Base-by-base conservation (phyloP, 2,888 invertebrate genomes). In the Meganola albula region DNA sequence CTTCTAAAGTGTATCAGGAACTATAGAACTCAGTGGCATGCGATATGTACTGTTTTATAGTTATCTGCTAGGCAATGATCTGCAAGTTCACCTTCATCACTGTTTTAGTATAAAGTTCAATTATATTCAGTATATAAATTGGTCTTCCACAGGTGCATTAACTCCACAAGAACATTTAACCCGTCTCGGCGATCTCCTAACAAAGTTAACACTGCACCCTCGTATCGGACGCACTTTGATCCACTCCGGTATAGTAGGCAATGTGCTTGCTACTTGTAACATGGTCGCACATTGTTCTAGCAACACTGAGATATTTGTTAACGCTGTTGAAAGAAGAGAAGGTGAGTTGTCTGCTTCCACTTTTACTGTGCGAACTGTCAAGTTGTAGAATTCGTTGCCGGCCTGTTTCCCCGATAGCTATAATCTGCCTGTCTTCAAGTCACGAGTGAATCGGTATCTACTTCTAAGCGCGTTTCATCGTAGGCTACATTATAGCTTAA, bases 121-220 rank as follows among this genome's bases (percentile, higher is more conserved):
- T n/a, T n/a, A n/a, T n/a, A n/a, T n/a, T n/a, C n/a, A n/a, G n/a
- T n/a, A 3, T 2, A n/a, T 13, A n/a, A 10, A 12, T 23, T 14
- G 36, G 14, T 1, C 10, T 4, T 24, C 13, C 28, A 2, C 84
- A 63, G 88, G 88, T 1, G 88, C 90, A 1, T 46, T 93, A 2
- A 88, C 90, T 12, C 37, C 64, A 0, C 37, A 79, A 0, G 91
- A 93, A 53, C 83, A 87, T 14, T 58, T 93, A 7, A 92, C 93
- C 0, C 71, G 89, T 0, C 71, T 93, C 0, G 93, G 93, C 1
- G 63, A 65, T 12, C 53, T 87, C 0, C 68, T 91, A 1, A 73
- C 88, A 0, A 42, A 74, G 0, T 82, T 93, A 38, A 73, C 89
- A 10, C 60, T 90, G 0, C 87, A 88, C 51, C 92, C 92, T 1